A percentile compares a stretch with the other conserved stretches of the same genome.
Conservation (phyloP, 2,797 vertebrate species). For the Hozukius guyotensis region DNA sequence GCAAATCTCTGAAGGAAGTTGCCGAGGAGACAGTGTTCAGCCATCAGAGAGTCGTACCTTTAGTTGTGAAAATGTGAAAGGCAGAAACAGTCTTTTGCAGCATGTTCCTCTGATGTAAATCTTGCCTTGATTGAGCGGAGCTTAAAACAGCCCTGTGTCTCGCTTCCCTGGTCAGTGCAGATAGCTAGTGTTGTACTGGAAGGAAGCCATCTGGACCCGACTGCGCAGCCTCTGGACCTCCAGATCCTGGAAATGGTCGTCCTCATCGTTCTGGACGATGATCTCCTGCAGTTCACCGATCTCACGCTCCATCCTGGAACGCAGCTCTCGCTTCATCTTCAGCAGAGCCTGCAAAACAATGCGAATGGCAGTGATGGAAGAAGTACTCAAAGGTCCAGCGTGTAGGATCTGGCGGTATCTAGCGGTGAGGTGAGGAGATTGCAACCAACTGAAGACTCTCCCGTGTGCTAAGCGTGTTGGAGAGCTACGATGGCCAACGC, state of each 20-base stretch:
- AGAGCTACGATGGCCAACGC: too few species aligned
- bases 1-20: slow-evolving; percentile 43
- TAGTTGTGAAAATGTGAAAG: neutral
- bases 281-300: slow-evolving; percentile 90
- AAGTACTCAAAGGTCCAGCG: neutral
- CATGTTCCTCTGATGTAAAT: neutral
- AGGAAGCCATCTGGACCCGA: slow-evolving; percentile 4
- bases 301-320: slow-evolving; percentile 92
- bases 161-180: too few species aligned
- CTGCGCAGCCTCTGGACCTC: slow-evolving; percentile 89
- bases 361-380: neutral
- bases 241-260: slow-evolving; percentile 88
- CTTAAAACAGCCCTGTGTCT: too few species aligned
- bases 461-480: too few species aligned
- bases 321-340: slow-evolving; percentile 91
- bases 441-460: too few species aligned
- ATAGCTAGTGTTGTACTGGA: too few species aligned
- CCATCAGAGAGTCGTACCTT: slow-evolving; percentile 31
- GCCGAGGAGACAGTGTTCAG: slow-evolving; percentile 1
- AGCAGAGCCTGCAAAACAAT: slow-evolving; percentile 84
- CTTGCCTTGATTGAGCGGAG: too few species aligned
- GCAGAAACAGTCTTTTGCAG: neutral
- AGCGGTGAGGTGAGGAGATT: too few species aligned
- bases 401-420: neutral
- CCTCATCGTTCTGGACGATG: slow-evolving; percentile 87